A percentile compares a stretch with the other conserved stretches of the same genome.
Conservation (phyloP, 2,113 vertebrate species). For the Archocentrus centrarchus region DNA sequence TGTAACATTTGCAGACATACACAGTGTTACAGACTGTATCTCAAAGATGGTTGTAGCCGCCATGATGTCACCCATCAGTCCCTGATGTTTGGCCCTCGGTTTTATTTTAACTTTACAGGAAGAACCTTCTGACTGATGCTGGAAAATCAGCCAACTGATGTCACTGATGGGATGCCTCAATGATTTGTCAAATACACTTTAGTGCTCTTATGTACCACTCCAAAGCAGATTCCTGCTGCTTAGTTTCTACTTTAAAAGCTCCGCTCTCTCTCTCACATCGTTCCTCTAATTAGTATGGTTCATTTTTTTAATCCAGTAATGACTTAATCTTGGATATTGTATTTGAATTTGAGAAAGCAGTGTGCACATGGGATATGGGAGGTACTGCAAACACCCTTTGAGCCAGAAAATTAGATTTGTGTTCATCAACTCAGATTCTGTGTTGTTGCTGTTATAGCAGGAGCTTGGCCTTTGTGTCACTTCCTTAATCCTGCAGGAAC, state of each 20-base stretch:
- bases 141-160: background rate
- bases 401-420: background rate
- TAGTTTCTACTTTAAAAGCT: background rate
- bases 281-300: background rate
- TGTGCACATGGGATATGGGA: background rate
- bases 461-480: slow-evolving; percentile 2
- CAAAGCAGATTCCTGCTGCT: background rate
- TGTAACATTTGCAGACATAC: background rate
- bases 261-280: background rate
- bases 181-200: background rate
- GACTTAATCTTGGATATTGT: background rate
- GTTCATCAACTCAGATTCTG: background rate
- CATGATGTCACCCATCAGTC: background rate
- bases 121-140: background rate
- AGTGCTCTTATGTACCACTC: background rate
- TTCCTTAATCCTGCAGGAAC: background rate
- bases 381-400: background rate
- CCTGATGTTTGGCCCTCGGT: background rate
- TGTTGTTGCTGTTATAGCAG: background rate
- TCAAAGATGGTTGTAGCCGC: background rate
- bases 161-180: background rate
- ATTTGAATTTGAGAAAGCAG: background rate
- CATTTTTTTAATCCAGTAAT: background rate
- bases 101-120: background rate
- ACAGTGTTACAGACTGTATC: background rate